Evolutionary conservation across 1,140 invertebrate genomes (phyloP).

Genomic region (Megalonaias nervosa): DNA sequence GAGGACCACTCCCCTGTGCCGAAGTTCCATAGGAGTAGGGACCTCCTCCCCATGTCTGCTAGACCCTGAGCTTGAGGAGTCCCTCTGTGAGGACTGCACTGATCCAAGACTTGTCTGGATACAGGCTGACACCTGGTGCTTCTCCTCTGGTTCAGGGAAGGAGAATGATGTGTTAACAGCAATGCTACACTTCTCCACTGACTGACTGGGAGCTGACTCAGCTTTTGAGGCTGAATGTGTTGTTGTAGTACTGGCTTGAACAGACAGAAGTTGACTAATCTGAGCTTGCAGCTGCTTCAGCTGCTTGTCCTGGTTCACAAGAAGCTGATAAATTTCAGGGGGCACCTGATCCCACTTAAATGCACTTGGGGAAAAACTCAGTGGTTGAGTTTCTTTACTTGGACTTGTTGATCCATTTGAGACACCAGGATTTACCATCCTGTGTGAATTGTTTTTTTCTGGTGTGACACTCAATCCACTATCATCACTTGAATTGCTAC

Average conservation of each 20-base stretch:
- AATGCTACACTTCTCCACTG: slow-evolving; percentile 50
- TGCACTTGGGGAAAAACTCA: slow-evolving; percentile 6
- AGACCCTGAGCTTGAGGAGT: slow-evolving; percentile 30
- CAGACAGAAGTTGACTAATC: slow-evolving; percentile 56
- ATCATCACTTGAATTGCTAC: slow-evolving; percentile 58
- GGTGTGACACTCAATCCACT: slow-evolving; percentile 65
- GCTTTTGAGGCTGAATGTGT: background rate
- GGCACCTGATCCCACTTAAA: slow-evolving; percentile 61
- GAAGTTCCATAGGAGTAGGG: slow-evolving; percentile 52
- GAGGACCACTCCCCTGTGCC: slow-evolving; percentile 49
- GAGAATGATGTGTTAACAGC: slow-evolving; percentile 57
- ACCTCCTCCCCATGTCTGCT: slow-evolving; percentile 36
- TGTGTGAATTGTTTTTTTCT: slow-evolving; percentile 46
- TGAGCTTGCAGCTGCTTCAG: slow-evolving; percentile 64
- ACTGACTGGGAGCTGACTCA: background rate
- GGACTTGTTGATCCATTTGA: slow-evolving; percentile 4
- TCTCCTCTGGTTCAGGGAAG: slow-evolving; percentile 11
- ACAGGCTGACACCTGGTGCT: slow-evolving; percentile 34
- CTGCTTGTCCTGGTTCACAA: slow-evolving; percentile 64
- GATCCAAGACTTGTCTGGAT: slow-evolving; percentile 49
- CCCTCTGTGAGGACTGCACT: slow-evolving; percentile 7
- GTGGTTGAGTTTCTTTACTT: slow-evolving; percentile 1
- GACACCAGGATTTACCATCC: slow-evolving; percentile 6
- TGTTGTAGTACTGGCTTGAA: slow-evolving; percentile 38
- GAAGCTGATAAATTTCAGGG: slow-evolving; percentile 58